Base-by-base conservation (phyloP, 1,140 invertebrate species). In the Heliothis subflexa region DNA sequence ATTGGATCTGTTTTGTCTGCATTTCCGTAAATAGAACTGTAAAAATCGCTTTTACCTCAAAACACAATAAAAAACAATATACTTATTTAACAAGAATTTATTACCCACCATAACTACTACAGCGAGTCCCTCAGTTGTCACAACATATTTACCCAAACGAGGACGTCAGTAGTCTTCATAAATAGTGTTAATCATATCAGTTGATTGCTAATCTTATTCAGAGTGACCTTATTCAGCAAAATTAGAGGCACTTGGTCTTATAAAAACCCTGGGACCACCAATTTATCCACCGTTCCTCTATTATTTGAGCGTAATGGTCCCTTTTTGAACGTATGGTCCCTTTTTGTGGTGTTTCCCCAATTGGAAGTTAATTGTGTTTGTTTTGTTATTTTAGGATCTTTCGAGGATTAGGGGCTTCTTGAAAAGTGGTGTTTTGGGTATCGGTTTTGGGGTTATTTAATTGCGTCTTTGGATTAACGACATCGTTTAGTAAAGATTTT, bases 301-400 rank as follows among this genome's bases (percentile, higher is more conserved):
- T 66, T 55, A 18, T 52, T 40, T 33, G 50, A 33, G 55, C 68
- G 54, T 16, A 40, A 55, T 55, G 68, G 11, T 33, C 14, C 14
- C 18, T 2, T 68, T 71, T 71, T 71, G 49, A n/a, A n/a, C n/a
- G n/a, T n/a, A 55, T 55, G 68, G 11, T 33, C 14, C 14, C 18
- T 2, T 68, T 71, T 71, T 71, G 49, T 54, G 25, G 21, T 18
- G 0, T 33, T 33, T 16, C 66, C 47, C 66, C 10, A 70, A 70
- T 49, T 11, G 45, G 52, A 52, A 70, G 11, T 33, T 70, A 28
- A 70, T 70, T 70, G 49, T 21, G 7, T 52, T 70, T 33, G 66
- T 70, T 49, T 70, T 11, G 25, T 70, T 54, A 54, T 33, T 52
- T 50, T 33, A 33, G 54, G 49, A 21, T 54, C 45, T 33, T 70